phyloP scores from a whole-genome alignment of 2,888 invertebrate species.

The Hypsopygia costalis region DNA sequence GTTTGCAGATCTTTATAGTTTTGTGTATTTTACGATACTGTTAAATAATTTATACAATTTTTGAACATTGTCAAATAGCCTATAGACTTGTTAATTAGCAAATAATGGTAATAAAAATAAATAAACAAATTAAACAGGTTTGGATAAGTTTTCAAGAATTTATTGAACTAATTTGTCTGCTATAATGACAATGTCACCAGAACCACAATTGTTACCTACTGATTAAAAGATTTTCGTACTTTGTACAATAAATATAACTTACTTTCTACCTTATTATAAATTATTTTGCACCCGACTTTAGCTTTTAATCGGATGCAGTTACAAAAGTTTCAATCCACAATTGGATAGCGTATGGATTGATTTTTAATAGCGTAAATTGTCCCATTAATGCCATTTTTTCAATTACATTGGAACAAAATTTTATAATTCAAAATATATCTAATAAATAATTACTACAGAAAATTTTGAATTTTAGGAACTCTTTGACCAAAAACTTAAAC shows the following conservation, averaged over 20 bases:
- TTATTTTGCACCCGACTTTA: constrained; percentile 36
- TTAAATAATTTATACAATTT: no score
- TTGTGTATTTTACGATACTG: no score
- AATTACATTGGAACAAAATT: constrained; percentile 16
- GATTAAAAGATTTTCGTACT: constrained; percentile 37
- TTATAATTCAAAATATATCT: not conserved
- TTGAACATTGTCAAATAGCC: no score
- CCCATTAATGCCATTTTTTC: constrained; percentile 14
- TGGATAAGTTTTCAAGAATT: constrained; percentile 22
- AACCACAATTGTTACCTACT: constrained; percentile 11
- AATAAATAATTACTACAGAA: not conserved
- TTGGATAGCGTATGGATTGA: no score
- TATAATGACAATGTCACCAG: constrained; percentile 25
- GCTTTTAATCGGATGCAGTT: no score
- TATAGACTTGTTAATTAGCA: no score
- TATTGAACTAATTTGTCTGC: constrained; percentile 34
- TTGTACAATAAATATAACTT: constrained; percentile 65
- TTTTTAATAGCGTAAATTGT: no score
- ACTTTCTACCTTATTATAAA: constrained; percentile 23
- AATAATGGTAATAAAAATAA: no score
- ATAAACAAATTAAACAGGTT: no score
- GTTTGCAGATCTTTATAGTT: no score
- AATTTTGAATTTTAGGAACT: constrained; percentile 46
- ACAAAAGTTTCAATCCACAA: no score
- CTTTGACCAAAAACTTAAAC: constrained; percentile 30